Conservation (phyloP, 2,888 invertebrate genomes). For the Limnephilus rhombicus region DNA sequence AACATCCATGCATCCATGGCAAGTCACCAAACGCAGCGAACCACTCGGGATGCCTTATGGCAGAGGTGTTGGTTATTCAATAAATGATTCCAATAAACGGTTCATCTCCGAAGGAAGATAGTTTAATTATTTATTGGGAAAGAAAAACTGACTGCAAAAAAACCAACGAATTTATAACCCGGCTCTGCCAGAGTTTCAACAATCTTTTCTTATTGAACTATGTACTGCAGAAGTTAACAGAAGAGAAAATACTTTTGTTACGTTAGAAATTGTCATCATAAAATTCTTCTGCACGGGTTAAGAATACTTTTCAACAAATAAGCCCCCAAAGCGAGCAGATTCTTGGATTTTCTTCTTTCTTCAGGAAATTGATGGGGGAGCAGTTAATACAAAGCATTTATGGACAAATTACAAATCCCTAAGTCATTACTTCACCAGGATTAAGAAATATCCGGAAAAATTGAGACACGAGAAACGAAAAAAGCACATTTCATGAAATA, state of each 20-base stretch:
- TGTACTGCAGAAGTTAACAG: too few relatives aligned
- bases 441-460: not conserved
- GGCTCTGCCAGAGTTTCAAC: too few relatives aligned
- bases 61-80: too few relatives aligned
- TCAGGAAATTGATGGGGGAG: not conserved
- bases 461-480: not conserved
- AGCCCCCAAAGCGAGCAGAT: not conserved
- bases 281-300: not conserved
- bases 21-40: too few relatives aligned
- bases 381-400: not conserved
- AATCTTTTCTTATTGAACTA: too few relatives aligned
- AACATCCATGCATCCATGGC: too few relatives aligned
- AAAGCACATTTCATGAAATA: not conserved
- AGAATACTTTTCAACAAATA: not conserved
- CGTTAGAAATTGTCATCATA: not conserved
- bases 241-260: not conserved
- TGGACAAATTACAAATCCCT: not conserved
- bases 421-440: not conserved
- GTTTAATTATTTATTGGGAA: too few relatives aligned
- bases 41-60: too few relatives aligned
- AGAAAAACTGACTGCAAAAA: too few relatives aligned
- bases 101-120: too few relatives aligned
- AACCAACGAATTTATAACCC: too few relatives aligned
- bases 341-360: not conserved
- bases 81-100: too few relatives aligned